Base-by-base conservation (phyloP, 92 coral and sea anemone genomes). In the Montipora capitata region DNA sequence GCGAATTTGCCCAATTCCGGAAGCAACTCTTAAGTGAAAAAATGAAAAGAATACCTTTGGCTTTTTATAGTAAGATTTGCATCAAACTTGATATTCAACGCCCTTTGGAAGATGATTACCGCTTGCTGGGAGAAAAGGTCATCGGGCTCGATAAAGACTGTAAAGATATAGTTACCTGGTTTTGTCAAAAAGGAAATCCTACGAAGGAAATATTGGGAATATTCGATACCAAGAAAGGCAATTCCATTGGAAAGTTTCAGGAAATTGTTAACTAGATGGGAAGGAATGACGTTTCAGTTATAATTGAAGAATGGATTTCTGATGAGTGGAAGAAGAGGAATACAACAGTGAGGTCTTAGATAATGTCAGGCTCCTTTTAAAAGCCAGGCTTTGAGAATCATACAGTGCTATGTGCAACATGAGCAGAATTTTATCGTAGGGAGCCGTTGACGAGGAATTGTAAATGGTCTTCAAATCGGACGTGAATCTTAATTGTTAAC, bases 101-200 rank as follows among this genome's bases (percentile, higher is more conserved):
- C 2, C 45, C 42, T 0, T 67, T 39, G 10, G 49, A 20, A 7
- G 87, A 79, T 72, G 91, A 87, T 17, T 79, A 40, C 43, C 59
- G 87, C 1, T 3, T 57, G 16, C 80, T 87, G 14, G 91, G 74
- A 7, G 91, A 87, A 57, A 58, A 80, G 63, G 57, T 87, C 57
- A 87, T 87, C 58, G 51, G 79, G 9, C 35, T 27, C 35, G 35
- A 27, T 27, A 27, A 27, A 27, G 35, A 27, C 35, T 40, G 5
- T 6, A 43, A 13, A 2, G 78, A 72, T 51, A 14, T 3, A 17
- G 52, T 43, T 57, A 0, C 4, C 7, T 78, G 18, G 44, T 4
- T 79, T 13, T 87, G 56, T 9, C 79, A 79, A 14, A 41, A 15
- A 0, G 51, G 10, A 6, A 87, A 69, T 43, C 62, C 73, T 2